Percentiles rank a stretch among this genome's conserved stretches.
Evolutionary conservation across 2,113 vertebrate genomes (phyloP).

Genomic region (Phyllostomus hastatus): DNA sequence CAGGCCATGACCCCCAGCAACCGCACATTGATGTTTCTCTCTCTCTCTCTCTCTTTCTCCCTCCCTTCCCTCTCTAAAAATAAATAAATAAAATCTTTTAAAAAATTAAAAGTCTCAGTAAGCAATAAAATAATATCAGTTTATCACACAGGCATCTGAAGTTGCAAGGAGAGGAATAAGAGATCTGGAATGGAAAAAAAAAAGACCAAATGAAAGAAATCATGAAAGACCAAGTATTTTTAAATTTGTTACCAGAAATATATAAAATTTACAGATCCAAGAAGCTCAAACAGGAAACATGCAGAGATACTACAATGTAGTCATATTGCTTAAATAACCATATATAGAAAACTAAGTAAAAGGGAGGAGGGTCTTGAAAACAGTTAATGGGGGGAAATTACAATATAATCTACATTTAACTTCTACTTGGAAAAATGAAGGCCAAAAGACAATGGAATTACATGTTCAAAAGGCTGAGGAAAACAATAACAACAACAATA

Average conservation of each 20-base stretch:
- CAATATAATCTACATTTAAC: neutral
- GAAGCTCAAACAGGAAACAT: neutral
- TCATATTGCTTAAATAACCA: neutral
- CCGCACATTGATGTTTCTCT: too few species aligned
- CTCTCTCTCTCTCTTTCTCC: too few species aligned
- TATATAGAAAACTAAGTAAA: neutral
- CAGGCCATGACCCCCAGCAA: too few species aligned
- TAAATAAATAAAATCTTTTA: too few species aligned
- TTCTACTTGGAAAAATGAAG: neutral
- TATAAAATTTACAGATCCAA: neutral
- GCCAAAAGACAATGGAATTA: neutral
- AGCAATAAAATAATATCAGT: neutral
- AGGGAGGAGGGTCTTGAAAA: neutral
- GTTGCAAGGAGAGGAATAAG: neutral
- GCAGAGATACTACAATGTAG: neutral
- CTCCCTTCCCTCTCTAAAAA: too few species aligned
- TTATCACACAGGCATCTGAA: neutral
- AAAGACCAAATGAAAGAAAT: neutral
- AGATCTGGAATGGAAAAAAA: neutral
- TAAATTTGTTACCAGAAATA: neutral
- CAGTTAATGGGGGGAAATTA: neutral
- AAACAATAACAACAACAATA: neutral
- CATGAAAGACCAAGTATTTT: neutral
- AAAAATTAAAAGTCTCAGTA: neutral
- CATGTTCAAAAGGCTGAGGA: neutral